Evolutionary conservation across 2,888 invertebrate species (phyloP), one percentile per base, ranked within the genome.

Genomic region (Caenorhabditis zanzibari): DNA sequence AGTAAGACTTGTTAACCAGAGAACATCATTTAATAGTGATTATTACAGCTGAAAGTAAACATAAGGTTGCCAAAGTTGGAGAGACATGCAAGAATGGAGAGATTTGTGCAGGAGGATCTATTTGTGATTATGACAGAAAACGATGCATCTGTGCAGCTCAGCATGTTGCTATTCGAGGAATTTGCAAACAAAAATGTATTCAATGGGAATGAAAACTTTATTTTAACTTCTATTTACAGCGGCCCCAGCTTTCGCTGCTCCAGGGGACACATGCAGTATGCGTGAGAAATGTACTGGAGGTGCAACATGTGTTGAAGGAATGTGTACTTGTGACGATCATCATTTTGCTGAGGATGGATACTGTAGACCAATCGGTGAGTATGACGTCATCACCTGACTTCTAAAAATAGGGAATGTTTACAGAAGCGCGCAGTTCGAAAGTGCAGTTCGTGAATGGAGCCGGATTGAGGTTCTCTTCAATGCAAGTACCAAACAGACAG

Each of bases 51-150:
- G 68, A 84, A 9, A 80, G 76, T 26, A 80, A 75, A 58, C 75
- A 75, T 22, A 84, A 84, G 61, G 61, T 86, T 2, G 86, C 90
- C 1, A 63, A 80, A 38, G 88, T 90, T 7, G 91, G 91, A 22
- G 73, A 82, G n/a, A 81, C 87, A 1, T 92, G 92, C 76, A 82
- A 84, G 24, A 82, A 84, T 38, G 89, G 88, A 44, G 90, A 90
- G 74, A 82, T 88, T 58, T 92, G 92, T 64, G 76, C 83, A 3
- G 92, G 92, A 7, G 92, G 92, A 9, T 88, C 92, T 6, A 84
- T 88, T 56, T 92, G 92, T 68, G 89, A 89, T 79, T 72, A 69
- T n/a, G 88, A 87, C 74, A 81, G 76, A 24, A 79, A 87, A 52
- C 82, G 81, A 63, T 91, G 91, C 82, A 89, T 89, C 54, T 91